Evolutionary conservation across 2,113 vertebrate genomes (phyloP).

Genomic region (Arenaria interpres): DNA sequence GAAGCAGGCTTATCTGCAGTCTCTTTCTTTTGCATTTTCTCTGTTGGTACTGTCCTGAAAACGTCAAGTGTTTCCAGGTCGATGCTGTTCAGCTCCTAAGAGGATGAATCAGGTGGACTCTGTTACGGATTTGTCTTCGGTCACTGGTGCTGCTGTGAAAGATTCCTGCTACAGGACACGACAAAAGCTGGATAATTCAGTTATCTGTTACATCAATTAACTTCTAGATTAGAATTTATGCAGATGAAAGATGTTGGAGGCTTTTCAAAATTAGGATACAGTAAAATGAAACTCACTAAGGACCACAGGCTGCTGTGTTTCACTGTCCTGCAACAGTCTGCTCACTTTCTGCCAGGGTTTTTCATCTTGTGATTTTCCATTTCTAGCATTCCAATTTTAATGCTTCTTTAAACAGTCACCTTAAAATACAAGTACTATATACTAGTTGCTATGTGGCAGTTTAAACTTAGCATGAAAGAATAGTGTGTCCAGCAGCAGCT

Average conservation of each 20-base stretch:
- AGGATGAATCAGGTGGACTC: neutral
- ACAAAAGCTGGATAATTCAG: neutral
- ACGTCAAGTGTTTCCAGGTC: neutral
- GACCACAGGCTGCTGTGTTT: neutral
- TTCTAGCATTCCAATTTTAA: neutral
- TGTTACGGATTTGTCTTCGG: neutral
- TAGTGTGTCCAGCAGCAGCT: neutral
- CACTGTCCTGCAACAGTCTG: neutral
- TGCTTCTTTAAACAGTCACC: neutral
- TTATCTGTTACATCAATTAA: neutral
- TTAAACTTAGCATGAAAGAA: neutral
- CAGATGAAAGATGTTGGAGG: neutral
- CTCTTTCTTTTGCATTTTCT: neutral
- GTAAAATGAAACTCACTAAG: neutral
- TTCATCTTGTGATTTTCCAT: neutral
- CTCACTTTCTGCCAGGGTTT: neutral
- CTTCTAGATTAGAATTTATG: neutral
- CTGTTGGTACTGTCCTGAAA: neutral
- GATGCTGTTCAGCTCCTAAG: neutral
- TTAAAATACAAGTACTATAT: neutral
- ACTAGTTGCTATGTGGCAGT: neutral
- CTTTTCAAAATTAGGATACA: neutral
- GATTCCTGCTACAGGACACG: neutral
- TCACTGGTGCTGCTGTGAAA: neutral
- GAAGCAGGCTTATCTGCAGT: neutral